Conservation (phyloP, 2,888 invertebrate species). For the Leistus spinibarbis region DNA sequence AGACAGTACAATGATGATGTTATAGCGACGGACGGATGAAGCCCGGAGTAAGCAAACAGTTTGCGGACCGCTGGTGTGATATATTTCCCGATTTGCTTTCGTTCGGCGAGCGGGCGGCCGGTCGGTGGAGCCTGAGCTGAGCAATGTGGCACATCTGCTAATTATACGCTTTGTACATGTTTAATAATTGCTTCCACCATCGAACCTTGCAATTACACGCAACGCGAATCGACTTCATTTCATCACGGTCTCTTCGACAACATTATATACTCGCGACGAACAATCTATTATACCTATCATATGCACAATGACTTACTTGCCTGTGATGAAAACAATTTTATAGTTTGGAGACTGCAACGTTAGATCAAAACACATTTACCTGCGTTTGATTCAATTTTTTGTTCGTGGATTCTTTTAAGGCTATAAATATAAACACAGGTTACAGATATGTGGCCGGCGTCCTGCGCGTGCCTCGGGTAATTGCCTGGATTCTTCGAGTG, state of each 20-base stretch:
- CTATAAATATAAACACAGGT: constrained; percentile 50
- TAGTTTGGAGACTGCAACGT: constrained; percentile 1
- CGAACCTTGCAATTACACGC: constrained; percentile 5
- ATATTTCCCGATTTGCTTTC: neutral
- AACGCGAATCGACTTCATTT: neutral
- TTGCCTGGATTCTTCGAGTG: constrained; percentile 47
- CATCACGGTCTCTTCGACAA: neutral
- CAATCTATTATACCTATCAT: neutral
- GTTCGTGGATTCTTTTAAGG: constrained; percentile 47
- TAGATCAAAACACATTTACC: constrained; percentile 1
- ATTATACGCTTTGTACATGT: constrained; percentile 3
- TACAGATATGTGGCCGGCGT: constrained; percentile 41
- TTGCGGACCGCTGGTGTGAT: neutral
- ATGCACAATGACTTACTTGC: neutral
- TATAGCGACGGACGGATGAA: neutral
- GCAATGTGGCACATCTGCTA: constrained; percentile 4
- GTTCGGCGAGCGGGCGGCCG: neutral
- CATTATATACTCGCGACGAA: neutral
- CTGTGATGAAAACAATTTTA: neutral
- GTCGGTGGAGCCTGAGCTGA: no score
- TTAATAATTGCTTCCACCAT: constrained; percentile 4
- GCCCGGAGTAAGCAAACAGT: neutral
- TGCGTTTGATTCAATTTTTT: constrained; percentile 44
- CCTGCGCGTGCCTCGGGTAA: constrained; percentile 49
- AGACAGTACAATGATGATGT: no score